A percentile compares a stretch with the other conserved stretches of the same genome.
Conservation (phyloP, 2,113 vertebrate genomes). For the Colinus virginianus region DNA sequence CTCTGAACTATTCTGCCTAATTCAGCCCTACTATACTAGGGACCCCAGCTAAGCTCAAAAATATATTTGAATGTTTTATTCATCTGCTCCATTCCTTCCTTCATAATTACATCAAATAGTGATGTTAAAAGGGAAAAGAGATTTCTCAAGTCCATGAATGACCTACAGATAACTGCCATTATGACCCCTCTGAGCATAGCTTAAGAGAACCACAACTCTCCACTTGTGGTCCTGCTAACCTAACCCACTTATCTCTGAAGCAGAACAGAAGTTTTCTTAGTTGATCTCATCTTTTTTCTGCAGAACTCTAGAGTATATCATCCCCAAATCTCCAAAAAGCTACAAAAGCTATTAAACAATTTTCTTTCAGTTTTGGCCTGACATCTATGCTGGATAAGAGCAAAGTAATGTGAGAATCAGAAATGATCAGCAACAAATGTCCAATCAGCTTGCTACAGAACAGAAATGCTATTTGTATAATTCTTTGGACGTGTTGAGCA, state of each 20-base stretch:
- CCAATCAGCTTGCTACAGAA: not conserved
- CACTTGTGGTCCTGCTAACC: not conserved
- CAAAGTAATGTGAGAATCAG: not conserved
- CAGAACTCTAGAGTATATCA: not conserved
- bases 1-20: not conserved
- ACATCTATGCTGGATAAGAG: not conserved
- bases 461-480: not conserved
- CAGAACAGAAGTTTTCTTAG: slow-evolving; percentile 17
- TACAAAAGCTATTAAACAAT: not conserved
- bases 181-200: not conserved
- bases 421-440: not conserved
- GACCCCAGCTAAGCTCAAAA: not conserved
- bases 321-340: not conserved
- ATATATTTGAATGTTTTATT: not conserved
- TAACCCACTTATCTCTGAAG: slow-evolving; percentile 17
- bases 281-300: slow-evolving; percentile 16
- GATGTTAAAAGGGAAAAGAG: not conserved
- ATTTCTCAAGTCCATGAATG: not conserved
- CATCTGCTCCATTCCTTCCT: not conserved
- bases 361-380: not conserved
- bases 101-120: not conserved
- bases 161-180: not conserved
- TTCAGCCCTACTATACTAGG: not conserved
- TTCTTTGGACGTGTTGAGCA: not conserved
- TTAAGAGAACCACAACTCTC: not conserved